Conservation (phyloP, 2,797 vertebrate species). For the Pelochelys cantorii region DNA sequence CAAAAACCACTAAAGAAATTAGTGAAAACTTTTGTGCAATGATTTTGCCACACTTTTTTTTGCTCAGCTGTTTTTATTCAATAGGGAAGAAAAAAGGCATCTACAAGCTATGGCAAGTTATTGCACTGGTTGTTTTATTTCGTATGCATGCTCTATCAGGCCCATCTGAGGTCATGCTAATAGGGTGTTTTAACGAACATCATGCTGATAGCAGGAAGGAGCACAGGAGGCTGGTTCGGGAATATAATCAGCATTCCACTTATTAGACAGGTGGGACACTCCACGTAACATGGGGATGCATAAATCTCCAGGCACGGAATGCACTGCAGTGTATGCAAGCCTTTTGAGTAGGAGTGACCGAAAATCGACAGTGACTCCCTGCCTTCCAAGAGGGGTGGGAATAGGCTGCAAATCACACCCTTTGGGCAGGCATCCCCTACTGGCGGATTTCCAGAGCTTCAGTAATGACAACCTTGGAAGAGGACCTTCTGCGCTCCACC, state of each 20-base stretch:
- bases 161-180: not conserved
- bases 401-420: not conserved
- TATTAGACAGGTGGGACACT: not conserved
- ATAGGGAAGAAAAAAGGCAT: not conserved
- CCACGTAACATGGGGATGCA: not conserved
- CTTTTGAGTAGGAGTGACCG: not conserved
- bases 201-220: not conserved
- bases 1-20: not conserved
- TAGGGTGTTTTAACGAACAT: conserved; percentile 12
- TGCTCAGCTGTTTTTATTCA: conserved; percentile 17
- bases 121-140: not conserved
- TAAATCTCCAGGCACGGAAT: not conserved
- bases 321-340: not conserved
- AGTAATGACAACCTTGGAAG: not conserved
- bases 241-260: not conserved
- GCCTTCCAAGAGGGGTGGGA: not conserved
- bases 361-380: not conserved
- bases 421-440: not conserved
- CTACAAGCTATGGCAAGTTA: conserved; percentile 27
- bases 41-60: not conserved
- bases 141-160: conserved; percentile 4
- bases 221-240: not conserved
- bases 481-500: not conserved
- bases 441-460: not conserved
- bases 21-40: conserved; percentile 26